Base-by-base conservation (phyloP, 1,140 invertebrate species). In the Aphaenogaster floridana region DNA sequence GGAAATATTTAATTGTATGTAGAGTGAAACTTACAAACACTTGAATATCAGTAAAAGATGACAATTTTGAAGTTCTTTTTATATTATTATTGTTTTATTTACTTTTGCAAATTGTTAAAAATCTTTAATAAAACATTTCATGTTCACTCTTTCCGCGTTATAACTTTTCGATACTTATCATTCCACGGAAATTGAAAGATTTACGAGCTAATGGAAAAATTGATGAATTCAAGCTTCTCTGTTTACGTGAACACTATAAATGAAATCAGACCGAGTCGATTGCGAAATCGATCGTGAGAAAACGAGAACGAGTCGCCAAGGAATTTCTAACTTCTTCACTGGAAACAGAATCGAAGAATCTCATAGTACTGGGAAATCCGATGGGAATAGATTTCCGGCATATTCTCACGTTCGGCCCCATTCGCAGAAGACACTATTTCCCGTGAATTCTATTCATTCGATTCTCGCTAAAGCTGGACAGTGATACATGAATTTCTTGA, bases 341-440 rank as follows among this genome's bases (percentile, higher is more conserved):
- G 34, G n/a, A 66, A 68, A 36, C 21, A n/a, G 80, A 72, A 89
- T 89, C 66, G 59, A 86, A 63, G 52, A 17, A 71, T 81, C 48
- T 54, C 9, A 42, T 4, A 9, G 21, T 34, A 34, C 28, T 57
- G 17, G 59, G 42, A 86, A 80, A 89, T 79, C 61, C 61, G 52
- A 54, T 89, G 88, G 76, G 87, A 89, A 89, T 79, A 86, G 21
- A 89, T 80, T 89, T 89, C 87, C 87, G 83, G 81, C 74, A 39
- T 89, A 89, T 89, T 89, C 88, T 89, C 88, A 89, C 87, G 83
- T 89, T 89, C 63, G 48, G 45, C 48, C 50, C 48, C 50, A 21
- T 85, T 83, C 83, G 69, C 59, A 45, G 50, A 89, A 85, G 74
- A 80, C 63, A 59, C 59, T 71, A 80, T 86, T 86, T 86, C 61